Base-by-base conservation (phyloP, 2,888 invertebrate species). In the Hirtodrosophila duncani region DNA sequence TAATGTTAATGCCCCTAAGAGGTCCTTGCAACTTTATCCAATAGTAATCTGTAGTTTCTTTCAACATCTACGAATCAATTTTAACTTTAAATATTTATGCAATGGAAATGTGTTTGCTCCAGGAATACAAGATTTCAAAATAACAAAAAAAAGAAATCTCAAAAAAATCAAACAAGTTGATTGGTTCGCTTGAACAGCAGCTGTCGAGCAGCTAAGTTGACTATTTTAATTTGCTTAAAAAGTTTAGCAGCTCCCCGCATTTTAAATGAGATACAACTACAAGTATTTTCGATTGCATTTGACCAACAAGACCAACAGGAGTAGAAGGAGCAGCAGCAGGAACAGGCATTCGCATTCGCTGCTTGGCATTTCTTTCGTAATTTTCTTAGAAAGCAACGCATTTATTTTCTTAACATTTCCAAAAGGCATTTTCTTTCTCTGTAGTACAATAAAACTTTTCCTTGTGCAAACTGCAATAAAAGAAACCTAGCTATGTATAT, bases 141-240 rank as follows among this genome's bases (percentile, higher is more conserved):
- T 17, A 10, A 24, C 29, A 20, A 4, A 7, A 34, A 10, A 14
- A 11, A 34, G 11, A 4, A 3, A 4, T 9, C 29, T 21, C 55
- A 45, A 41, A 38, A 62, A 66, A 45, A n/a, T n/a, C 27, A 37
- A 38, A 36, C 26, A 39, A 51, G 49, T 71, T 67, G 77, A 79
- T 67, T 75, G 56, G 43, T 56, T n/a, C 50, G 55, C 21, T 21
- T 7, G 23, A 43, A 31, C 46, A 59, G 53, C 71, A 53, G 56
- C 69, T 57, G 75, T 48, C 29, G 10, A 48, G 24, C 39, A 59
- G 36, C 8, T 55, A n/a, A 55, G 72, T 60, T 75, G 67, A 56
- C 56, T 79, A 70, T 79, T 70, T 79, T 75, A 79, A 70, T 79
- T 79, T 67, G 42, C 45, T 70, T 79, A 48, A 55, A 45, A 74